Conservation (phyloP, 2,113 vertebrate genomes). For the Anolis carolinensis region DNA sequence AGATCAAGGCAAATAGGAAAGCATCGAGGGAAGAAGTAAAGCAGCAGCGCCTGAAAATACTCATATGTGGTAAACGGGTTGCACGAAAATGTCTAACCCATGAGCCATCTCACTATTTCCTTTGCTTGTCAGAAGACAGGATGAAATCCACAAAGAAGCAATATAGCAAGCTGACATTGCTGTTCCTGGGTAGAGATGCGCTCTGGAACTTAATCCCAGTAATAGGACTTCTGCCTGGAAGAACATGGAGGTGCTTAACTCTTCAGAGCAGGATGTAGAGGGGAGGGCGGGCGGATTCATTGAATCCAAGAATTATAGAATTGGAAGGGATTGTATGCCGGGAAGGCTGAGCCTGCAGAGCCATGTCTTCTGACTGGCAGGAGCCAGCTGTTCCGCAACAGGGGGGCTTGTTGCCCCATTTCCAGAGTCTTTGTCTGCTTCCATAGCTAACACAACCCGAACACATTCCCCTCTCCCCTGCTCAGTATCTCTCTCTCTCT, state of each 20-base stretch:
- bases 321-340: too few species aligned
- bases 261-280: neutral
- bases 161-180: neutral
- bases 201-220: neutral
- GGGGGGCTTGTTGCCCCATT: slow-evolving; percentile 1
- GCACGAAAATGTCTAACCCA: neutral
- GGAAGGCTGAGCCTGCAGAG: neutral
- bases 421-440: slow-evolving; percentile 28
- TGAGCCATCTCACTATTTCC: neutral
- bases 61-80: neutral
- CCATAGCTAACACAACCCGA: slow-evolving; percentile 36
- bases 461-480: neutral
- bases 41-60: neutral
- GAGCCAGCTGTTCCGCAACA: neutral
- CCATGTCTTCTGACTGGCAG: neutral
- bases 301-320: too few species aligned
- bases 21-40: slow-evolving; percentile 1
- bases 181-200: neutral
- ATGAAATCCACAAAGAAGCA: slow-evolving; percentile 1
- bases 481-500: too few species aligned
- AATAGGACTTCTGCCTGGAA: neutral
- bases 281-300: neutral
- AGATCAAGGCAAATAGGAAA: slow-evolving; percentile 17
- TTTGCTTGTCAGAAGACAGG: neutral
- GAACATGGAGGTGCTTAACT: neutral